These are phyloP conservation scores for Euclidia mi DNA, from an alignment of 2,888 invertebrate species.

Conservation along the genomic window DNA sequence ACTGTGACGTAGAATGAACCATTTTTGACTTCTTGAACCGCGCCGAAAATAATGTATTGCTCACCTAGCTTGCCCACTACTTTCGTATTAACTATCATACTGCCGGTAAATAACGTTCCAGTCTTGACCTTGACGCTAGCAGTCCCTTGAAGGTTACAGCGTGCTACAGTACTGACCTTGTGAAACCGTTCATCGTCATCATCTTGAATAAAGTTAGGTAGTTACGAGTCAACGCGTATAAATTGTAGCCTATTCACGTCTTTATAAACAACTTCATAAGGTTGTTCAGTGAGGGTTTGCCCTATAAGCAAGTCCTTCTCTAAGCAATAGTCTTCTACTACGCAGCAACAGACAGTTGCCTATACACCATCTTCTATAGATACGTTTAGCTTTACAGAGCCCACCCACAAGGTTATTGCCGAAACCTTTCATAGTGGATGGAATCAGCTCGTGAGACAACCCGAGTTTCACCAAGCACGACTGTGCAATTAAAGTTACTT, in stretches of 20 bases:
- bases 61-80: background rate
- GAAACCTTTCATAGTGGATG: no score
- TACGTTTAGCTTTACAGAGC: background rate
- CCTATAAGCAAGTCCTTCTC: constrained; percentile 6
- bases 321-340: constrained; percentile 5
- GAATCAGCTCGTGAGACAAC: no score
- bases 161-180: no score
- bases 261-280: background rate
- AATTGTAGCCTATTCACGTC: background rate
- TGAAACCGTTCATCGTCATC: no score
- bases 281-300: constrained; percentile 10
- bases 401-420: constrained; percentile 4
- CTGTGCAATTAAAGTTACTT: no score
- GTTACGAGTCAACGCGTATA: no score
- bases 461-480: no score
- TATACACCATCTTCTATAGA: constrained; percentile 2
- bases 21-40: background rate
- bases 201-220: no score
- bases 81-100: background rate
- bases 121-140: background rate
- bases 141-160: background rate
- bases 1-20: no score
- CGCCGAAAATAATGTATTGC: background rate
- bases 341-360: background rate
- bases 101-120: no score